Evolutionary conservation across 2,113 vertebrate genomes (phyloP).

Genomic region (Odobenus rosmarus): DNA sequence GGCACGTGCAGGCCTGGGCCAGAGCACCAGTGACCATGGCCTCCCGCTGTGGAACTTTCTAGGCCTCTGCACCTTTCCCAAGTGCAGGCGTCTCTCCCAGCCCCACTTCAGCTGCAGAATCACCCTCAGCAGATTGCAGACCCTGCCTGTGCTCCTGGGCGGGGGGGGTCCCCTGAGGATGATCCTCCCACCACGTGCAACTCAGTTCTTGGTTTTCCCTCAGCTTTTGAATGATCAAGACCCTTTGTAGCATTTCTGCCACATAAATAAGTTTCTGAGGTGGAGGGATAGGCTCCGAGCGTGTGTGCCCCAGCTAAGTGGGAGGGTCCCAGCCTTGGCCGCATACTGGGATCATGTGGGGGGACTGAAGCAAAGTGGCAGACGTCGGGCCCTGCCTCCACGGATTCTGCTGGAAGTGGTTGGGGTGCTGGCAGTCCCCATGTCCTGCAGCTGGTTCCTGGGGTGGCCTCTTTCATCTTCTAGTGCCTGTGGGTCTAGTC

Average conservation of each 20-base stretch:
- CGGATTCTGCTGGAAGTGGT: too few species aligned
- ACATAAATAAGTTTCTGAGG: background rate
- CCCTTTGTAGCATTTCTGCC: rapidly evolving
- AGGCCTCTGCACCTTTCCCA: background rate
- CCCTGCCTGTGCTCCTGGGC: background rate
- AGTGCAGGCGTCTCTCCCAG: background rate
- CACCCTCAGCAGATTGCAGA: background rate
- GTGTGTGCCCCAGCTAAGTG: background rate
- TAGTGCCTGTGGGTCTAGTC: background rate
- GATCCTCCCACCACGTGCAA: background rate
- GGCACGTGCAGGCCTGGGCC: background rate
- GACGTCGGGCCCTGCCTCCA: rapidly evolving
- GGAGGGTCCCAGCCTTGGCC: background rate
- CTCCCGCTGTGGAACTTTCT: background rate
- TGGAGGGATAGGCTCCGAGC: rapidly evolving
- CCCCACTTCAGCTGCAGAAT: background rate
- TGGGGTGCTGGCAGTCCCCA: too few species aligned
- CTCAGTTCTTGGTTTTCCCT: background rate
- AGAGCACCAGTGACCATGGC: background rate
- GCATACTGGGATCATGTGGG: background rate
- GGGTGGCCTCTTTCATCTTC: background rate
- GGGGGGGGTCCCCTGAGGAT: background rate
- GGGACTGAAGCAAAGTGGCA: background rate
- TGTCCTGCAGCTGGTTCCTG: background rate
- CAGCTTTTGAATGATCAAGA: background rate